phyloP scores from a whole-genome alignment of 2,888 invertebrate genomes.

The Chymomyza procnemis region DNA sequence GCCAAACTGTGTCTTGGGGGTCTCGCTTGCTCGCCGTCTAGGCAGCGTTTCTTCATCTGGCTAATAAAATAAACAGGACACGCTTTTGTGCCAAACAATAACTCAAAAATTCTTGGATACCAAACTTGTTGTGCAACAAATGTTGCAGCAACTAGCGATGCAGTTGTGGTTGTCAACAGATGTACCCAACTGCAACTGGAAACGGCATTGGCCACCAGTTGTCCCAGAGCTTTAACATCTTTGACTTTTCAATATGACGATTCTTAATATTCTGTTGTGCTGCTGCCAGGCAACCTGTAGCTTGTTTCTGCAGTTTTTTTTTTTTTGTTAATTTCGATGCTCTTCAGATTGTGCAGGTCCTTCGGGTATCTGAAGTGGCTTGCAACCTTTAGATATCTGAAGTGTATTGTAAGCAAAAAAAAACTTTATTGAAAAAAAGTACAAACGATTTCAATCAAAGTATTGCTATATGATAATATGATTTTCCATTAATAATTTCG shows the following conservation, averaged over 20 bases:
- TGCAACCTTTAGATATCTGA: no score
- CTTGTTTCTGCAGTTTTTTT: constrained; percentile 56
- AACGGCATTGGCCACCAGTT: constrained; percentile 39
- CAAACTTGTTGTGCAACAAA: constrained; percentile 47
- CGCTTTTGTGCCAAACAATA: constrained; percentile 43
- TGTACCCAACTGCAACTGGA: constrained; percentile 22
- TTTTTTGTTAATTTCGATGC: constrained; percentile 32
- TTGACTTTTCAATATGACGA: constrained; percentile 64
- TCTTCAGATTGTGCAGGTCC: neutral
- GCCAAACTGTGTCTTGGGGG: constrained; percentile 2
- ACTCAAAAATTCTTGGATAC: constrained; percentile 26
- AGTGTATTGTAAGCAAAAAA: neutral
- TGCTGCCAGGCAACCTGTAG: constrained; percentile 34
- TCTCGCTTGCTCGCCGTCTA: no score
- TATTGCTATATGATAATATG: no score
- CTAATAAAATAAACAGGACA: constrained; percentile 49
- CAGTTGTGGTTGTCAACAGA: constrained; percentile 34
- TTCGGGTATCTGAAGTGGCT: neutral
- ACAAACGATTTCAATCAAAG: no score
- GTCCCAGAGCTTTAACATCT: constrained; percentile 40
- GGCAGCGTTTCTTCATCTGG: constrained; percentile 1
- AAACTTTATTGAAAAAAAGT: no score
- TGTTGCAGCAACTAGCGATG: constrained; percentile 6
- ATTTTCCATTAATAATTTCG: no score
- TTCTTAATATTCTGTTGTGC: constrained; percentile 68